Percentiles rank a stretch among this genome's conserved stretches.
phyloP scores from a whole-genome alignment of 2,113 vertebrate genomes.

The Anas platyrhynchos region DNA sequence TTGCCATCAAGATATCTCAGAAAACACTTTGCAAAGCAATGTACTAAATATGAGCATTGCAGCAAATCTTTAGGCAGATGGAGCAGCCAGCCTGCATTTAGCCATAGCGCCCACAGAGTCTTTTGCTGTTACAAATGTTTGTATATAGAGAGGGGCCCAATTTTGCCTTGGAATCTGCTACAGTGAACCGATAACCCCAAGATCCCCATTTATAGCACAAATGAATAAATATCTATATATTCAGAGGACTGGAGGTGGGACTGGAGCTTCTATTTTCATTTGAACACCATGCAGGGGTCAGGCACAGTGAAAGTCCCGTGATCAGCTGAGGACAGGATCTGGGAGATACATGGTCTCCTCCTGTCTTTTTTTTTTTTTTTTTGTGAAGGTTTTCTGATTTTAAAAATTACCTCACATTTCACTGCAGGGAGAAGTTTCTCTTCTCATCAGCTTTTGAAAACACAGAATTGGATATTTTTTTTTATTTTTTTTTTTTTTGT shows the following conservation, averaged over 20 bases:
- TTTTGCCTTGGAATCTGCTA: constrained; percentile 65
- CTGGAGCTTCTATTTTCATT: constrained; percentile 60
- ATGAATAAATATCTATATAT: constrained; percentile 56
- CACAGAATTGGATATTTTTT: not conserved
- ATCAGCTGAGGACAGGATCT: constrained; percentile 48
- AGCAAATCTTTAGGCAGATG: constrained; percentile 49
- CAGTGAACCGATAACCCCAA: constrained; percentile 40
- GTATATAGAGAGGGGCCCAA: constrained; percentile 56
- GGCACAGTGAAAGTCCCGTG: constrained; percentile 38
- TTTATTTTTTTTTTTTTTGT: not conserved
- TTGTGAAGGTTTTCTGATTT: not conserved
- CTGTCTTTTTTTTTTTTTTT: not conserved
- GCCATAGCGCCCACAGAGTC: constrained; percentile 5
- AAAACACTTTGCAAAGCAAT: not conserved
- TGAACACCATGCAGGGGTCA: constrained; percentile 23
- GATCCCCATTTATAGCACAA: constrained; percentile 58
- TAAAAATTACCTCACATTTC: not conserved
- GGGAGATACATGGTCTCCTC: not conserved
- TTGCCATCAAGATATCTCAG: not conserved
- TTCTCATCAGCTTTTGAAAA: not conserved
- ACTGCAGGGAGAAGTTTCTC: constrained; percentile 3
- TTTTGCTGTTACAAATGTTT: constrained; percentile 69
- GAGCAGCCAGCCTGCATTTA: constrained; percentile 23
- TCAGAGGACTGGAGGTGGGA: constrained; percentile 54
- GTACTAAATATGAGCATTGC: constrained; percentile 29